phyloP scores from a whole-genome alignment of 2,797 vertebrate species.

The Enteromius anoplus region DNA sequence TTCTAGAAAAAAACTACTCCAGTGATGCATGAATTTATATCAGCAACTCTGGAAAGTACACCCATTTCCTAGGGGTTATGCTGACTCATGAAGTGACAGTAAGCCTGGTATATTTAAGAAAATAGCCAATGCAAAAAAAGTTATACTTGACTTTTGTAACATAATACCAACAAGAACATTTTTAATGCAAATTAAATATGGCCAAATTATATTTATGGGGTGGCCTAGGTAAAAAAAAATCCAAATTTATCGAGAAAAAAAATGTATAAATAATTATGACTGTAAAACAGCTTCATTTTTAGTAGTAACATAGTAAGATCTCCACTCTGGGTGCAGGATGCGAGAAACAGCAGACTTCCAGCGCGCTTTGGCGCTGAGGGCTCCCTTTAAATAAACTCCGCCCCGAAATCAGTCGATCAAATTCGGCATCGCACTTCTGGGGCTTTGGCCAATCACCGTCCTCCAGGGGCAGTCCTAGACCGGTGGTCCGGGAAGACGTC shows the following conservation, averaged over 20 bases:
- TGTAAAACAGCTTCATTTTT: not conserved
- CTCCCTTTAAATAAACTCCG: slow-evolving; percentile 75
- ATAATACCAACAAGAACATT: not conserved
- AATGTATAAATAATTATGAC: not conserved
- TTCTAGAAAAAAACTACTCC: too few species aligned
- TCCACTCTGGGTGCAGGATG: slow-evolving; percentile 5
- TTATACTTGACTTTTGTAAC: too few species aligned
- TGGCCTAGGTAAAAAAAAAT: not conserved
- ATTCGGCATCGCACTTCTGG: slow-evolving; percentile 72
- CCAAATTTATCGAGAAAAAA: not conserved
- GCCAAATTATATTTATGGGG: not conserved
- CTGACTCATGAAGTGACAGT: not conserved
- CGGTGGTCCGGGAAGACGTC: slow-evolving; percentile 77
- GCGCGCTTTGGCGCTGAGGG: slow-evolving; percentile 5
- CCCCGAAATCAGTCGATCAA: slow-evolving; percentile 87
- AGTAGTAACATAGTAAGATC: not conserved
- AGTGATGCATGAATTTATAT: not conserved
- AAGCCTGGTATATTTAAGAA: not conserved
- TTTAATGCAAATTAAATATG: not conserved
- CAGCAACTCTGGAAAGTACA: not conserved
- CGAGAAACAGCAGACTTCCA: slow-evolving; percentile 26
- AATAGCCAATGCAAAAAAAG: not conserved
- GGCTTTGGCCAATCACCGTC: slow-evolving; percentile 71
- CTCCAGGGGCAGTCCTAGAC: slow-evolving; percentile 66
- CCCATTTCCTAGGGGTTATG: not conserved